A percentile compares a stretch with the other conserved stretches of the same genome.
phyloP scores from a whole-genome alignment of 2,888 invertebrate species.

The Listrodromus nycthemerus region DNA sequence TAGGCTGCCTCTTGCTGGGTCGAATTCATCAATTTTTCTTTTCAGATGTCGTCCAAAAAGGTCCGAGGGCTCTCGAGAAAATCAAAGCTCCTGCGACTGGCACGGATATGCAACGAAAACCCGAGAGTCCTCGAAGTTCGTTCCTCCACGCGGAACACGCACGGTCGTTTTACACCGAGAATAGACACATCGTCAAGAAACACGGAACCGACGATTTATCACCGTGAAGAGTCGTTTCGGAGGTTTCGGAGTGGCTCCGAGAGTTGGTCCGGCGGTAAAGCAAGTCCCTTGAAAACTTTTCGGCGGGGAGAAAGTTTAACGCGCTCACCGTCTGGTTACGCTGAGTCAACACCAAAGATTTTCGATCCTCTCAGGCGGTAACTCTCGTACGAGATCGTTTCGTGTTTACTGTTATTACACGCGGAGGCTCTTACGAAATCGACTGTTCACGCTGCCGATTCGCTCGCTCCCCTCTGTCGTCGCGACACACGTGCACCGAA shows the following conservation, averaged over 20 bases:
- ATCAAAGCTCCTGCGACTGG: not conserved
- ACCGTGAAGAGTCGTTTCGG: conserved; percentile 26
- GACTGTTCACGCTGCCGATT: conserved; percentile 22
- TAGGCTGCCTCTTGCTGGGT: not conserved
- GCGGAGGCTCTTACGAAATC: conserved; percentile 41
- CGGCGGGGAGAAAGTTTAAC: conserved; percentile 59
- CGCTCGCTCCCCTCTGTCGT: conserved; percentile 14
- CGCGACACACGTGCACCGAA: conserved; percentile 11
- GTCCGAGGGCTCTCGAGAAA: not conserved
- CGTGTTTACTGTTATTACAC: conserved; percentile 23
- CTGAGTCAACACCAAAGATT: conserved; percentile 38
- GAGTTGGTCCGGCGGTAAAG: conserved; percentile 25
- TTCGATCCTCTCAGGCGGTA: conserved; percentile 23
- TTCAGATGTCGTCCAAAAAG: not conserved
- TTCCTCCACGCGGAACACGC: not conserved
- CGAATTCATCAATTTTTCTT: not conserved
- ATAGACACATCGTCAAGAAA: not conserved
- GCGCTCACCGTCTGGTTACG: not conserved
- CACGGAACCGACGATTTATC: conserved; percentile 38
- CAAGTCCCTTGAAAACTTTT: conserved; percentile 58
- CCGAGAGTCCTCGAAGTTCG: conserved; percentile 37
- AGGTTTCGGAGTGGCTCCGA: conserved; percentile 39
- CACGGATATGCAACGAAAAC: not conserved
- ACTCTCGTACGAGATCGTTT: conserved; percentile 36
- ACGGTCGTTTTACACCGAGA: not conserved